Evolutionary conservation across 2,113 vertebrate species (phyloP).

Genomic region (Smithornis capensis): DNA sequence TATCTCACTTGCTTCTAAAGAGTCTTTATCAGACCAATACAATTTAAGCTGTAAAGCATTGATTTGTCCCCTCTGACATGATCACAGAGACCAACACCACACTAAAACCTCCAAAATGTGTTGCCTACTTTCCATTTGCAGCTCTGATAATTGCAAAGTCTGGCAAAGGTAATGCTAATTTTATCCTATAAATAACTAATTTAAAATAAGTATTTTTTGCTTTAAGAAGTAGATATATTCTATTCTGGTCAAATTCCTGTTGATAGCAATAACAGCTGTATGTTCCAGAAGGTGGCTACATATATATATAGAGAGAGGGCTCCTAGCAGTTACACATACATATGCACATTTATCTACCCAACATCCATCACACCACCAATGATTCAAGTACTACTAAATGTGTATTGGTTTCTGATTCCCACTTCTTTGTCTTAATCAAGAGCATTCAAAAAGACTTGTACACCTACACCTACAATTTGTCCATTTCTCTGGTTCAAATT

Average conservation of each 20-base stretch:
- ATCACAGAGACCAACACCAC: not conserved
- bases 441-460: not conserved
- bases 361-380: not conserved
- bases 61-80: constrained; percentile 28
- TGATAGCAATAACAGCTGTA: not conserved
- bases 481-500: constrained; percentile 43
- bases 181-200: not conserved
- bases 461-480: not conserved
- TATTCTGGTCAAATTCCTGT: not conserved
- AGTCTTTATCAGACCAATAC: not conserved
- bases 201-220: constrained; percentile 9
- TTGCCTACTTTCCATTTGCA: not conserved
- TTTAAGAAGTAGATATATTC: not conserved
- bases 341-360: not conserved
- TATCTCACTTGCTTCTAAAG: not conserved
- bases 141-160: not conserved
- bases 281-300: not conserved
- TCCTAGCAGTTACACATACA: not conserved
- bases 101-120: not conserved
- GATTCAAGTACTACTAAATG: not conserved
- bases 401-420: not conserved
- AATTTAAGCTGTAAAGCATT: not conserved
- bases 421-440: not conserved
- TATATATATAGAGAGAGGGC: not conserved
- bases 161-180: not conserved